These are phyloP conservation scores for Tetrao urogallus DNA, from an alignment of 2,113 vertebrate genomes.

Conservation along the genomic window DNA sequence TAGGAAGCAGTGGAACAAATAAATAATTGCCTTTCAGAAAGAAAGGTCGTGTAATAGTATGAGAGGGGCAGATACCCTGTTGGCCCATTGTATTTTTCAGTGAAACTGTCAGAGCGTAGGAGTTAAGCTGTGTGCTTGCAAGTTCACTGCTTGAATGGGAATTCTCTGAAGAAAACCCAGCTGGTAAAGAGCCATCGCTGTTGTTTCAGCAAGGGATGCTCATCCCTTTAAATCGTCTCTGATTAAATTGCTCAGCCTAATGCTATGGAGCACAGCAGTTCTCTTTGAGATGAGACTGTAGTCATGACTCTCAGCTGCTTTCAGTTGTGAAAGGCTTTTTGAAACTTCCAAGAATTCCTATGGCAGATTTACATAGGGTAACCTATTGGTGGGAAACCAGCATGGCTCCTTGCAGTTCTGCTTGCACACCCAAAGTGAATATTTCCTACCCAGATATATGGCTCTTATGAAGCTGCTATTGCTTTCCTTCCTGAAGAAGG, in stretches of 20 bases:
- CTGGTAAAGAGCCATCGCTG: not conserved
- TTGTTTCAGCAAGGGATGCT: not conserved
- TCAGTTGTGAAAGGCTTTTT: not conserved
- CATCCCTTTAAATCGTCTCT: not conserved
- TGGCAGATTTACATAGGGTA: not conserved
- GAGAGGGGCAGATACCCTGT: not conserved
- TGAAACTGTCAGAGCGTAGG: not conserved
- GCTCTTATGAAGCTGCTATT: not conserved
- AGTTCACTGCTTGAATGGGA: not conserved
- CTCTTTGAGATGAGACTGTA: not conserved
- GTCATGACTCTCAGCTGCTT: not conserved
- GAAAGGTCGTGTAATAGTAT: not conserved
- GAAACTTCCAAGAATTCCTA: not conserved
- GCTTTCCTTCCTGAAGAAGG: not conserved
- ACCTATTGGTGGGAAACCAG: not conserved
- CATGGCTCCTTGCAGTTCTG: not conserved
- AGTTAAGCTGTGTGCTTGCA: not conserved
- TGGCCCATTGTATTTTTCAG: not conserved
- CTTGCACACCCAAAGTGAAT: not conserved
- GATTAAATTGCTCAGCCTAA: not conserved
- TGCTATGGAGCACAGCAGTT: not conserved
- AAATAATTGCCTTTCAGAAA: not conserved
- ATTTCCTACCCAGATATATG: not conserved
- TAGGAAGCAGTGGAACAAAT: not conserved
- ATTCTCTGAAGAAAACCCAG: not conserved